Conservation (phyloP, 2,888 invertebrate species). For the Dolichomitus sp. region DNA sequence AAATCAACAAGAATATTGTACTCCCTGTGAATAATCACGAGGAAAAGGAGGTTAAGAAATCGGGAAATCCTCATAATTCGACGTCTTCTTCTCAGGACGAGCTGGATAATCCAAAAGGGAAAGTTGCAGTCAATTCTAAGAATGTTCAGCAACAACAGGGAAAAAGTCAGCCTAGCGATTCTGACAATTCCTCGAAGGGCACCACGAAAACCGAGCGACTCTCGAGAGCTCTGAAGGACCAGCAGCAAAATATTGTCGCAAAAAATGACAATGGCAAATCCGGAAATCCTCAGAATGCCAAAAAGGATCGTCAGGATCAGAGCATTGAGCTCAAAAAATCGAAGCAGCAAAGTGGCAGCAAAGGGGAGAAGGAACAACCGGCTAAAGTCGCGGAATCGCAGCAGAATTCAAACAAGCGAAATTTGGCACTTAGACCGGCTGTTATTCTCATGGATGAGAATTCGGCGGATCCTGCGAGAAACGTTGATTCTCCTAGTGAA, state of each 20-base stretch:
- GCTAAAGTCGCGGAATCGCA: slow-evolving; percentile 67
- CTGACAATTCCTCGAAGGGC: slow-evolving; percentile 64
- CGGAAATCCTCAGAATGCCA: slow-evolving; percentile 64
- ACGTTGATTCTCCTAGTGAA: slow-evolving; percentile 87
- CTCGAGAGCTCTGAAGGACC: slow-evolving; percentile 73
- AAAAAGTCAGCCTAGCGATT: slow-evolving; percentile 63
- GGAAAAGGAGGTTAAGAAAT: slow-evolving; percentile 76
- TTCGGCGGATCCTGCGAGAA: slow-evolving; percentile 78
- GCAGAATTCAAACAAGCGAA: slow-evolving; percentile 39
- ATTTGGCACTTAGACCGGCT: slow-evolving; percentile 88
- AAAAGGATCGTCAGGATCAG: slow-evolving; percentile 55
- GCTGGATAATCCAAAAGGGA: slow-evolving; percentile 65
- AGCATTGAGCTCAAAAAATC: slow-evolving; percentile 70
- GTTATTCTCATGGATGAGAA: slow-evolving; percentile 91
- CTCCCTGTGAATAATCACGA: slow-evolving; percentile 67
- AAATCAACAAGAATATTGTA: slow-evolving; percentile 38
- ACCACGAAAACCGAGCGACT: slow-evolving; percentile 71
- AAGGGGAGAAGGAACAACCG: slow-evolving; percentile 71
- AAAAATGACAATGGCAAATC: slow-evolving; percentile 67
- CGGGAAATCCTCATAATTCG: slow-evolving; percentile 66
- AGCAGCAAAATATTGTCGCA: slow-evolving; percentile 65
- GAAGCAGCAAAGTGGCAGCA: slow-evolving; percentile 66
- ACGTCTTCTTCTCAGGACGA: slow-evolving; percentile 69
- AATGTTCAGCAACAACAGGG: slow-evolving; percentile 61
- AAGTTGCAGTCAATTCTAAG: slow-evolving; percentile 59